Percentiles rank a stretch among this genome's conserved stretches.
Evolutionary conservation across 2,113 vertebrate species (phyloP).

Genomic region (Gallinago paraguaiae): DNA sequence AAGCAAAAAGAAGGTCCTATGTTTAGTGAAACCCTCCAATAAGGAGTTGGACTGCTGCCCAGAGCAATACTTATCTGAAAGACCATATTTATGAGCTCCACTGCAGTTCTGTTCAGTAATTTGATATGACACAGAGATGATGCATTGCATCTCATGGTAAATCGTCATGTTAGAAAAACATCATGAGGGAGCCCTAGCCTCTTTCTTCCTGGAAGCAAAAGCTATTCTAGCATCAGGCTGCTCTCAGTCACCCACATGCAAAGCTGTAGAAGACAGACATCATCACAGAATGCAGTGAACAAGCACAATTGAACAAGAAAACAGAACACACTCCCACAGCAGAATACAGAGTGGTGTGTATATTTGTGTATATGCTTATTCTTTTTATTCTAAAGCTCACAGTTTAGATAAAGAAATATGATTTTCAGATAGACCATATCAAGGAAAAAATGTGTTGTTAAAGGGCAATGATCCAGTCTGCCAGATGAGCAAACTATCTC

Average conservation of each 20-base stretch:
- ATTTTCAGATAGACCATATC: neutral
- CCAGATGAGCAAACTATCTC: neutral
- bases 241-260: neutral
- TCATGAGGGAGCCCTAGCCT: neutral
- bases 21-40: neutral
- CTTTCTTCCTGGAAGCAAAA: neutral
- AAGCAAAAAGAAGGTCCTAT: neutral
- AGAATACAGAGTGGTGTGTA: neutral
- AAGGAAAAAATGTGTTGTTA: neutral
- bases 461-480: neutral
- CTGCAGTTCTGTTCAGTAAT: neutral
- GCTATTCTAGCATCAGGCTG: neutral
- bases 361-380: neutral
- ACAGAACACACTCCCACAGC: neutral
- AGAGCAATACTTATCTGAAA: neutral
- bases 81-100: neutral
- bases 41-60: neutral
- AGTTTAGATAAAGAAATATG: neutral
- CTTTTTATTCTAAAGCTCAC: neutral
- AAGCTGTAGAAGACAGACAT: neutral
- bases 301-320: neutral
- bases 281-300: neutral
- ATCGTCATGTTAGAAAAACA: neutral
- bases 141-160: neutral
- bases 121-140: neutral